Base-by-base conservation (phyloP, 2,797 vertebrate species). In the Eleutherodactylus coqui region DNA sequence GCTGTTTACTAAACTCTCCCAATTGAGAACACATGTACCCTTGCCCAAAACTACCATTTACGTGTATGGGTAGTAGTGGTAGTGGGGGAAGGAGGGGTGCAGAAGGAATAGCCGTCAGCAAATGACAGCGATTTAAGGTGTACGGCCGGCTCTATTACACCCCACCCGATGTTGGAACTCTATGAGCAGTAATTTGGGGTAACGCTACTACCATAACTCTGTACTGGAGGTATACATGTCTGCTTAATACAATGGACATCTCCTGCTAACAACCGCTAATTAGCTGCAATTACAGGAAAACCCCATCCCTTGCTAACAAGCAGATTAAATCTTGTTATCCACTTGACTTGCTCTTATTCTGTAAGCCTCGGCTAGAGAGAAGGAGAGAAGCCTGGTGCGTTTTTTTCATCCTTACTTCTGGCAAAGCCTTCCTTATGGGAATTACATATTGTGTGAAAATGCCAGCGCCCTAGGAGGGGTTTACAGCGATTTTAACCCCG, bases 401-500 rank as follows among this genome's bases (percentile, higher is more conserved):
- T 11, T 38, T 21, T n/a, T 41, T 27, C 17, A 6, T 41, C 24
- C n/a, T 41, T 8, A 3, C 7, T 58, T 77, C 76, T 41, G 36
- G 76, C 53, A 27, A 11, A 78, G 75, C 34, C 27, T n/a, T 17
- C 55, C 21, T 53, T 60, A 78, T 58, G 13, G 53, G 51, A 36
- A 58, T 75, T 47, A 34, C 34, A 49, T 78, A 38, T 78, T 60
- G 76, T 58, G 76, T n/a, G 36, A n/a, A n/a, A 14, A 9, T n/a
- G 36, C 11, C 51, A n/a, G 36, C 36, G 36, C 36, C 76, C 51
- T 16, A 58, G 53, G 34, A n/a, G 51, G 34, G 76, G 53, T 21
- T 3, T 5, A 8, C n/a, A 27, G 34, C 0, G 24, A 78, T 78
- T 38, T 78, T 60, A 58, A 78, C 53, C 51, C 76, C 17, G 36